phyloP scores from a whole-genome alignment of 1,140 invertebrate species.

The Coptotermes formosanus region DNA sequence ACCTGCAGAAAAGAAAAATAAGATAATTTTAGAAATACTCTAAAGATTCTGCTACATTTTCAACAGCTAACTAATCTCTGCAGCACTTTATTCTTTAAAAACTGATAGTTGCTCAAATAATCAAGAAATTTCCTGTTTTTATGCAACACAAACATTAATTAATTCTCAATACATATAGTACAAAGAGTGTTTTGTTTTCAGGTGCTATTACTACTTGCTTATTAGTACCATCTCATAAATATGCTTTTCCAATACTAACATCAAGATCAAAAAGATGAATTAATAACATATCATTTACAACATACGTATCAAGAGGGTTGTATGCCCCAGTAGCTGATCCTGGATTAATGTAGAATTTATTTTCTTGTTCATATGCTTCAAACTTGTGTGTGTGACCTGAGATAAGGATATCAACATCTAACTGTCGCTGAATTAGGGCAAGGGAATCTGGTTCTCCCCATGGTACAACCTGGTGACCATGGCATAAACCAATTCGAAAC shows the following conservation, averaged over 20 bases:
- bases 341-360: slow-evolving; percentile 99
- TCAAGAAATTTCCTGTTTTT: too few relatives aligned
- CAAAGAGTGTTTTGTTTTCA: too few relatives aligned
- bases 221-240: too few relatives aligned
- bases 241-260: too few relatives aligned
- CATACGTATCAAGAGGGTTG: slow-evolving; percentile 86
- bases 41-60: too few relatives aligned
- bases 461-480: slow-evolving; percentile 96
- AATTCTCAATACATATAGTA: too few relatives aligned
- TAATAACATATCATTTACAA: slow-evolving; percentile 21
- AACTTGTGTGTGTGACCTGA: slow-evolving; percentile 99
- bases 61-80: too few relatives aligned
- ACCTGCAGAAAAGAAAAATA: slow-evolving; percentile 58
- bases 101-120: too few relatives aligned
- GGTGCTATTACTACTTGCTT: too few relatives aligned
- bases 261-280: too few relatives aligned
- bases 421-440: slow-evolving; percentile 89
- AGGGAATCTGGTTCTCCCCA: slow-evolving; percentile 95
- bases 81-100: too few relatives aligned
- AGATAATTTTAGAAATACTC: not conserved
- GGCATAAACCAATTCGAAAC: slow-evolving; percentile 95
- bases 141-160: too few relatives aligned
- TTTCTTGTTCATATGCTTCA: slow-evolving; percentile 97
- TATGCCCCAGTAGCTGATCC: slow-evolving; percentile 98
- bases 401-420: slow-evolving; percentile 98